Base-by-base conservation (phyloP, 2,797 vertebrate species). In the Eurystomus glaucurus region DNA sequence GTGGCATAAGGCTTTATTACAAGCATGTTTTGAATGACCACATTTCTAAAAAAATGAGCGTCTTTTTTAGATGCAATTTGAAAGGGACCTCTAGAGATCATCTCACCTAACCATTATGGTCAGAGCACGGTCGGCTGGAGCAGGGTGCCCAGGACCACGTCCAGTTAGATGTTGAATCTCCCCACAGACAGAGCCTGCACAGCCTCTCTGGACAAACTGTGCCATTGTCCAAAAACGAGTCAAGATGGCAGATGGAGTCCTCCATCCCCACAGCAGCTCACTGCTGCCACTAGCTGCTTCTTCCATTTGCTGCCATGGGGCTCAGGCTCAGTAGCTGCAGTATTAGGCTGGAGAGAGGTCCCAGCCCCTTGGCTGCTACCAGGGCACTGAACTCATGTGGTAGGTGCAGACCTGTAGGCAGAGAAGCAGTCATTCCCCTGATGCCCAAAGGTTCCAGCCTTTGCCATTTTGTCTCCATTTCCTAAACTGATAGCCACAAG, bases 311-410 rank as follows among this genome's bases (percentile, higher is more conserved):
- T 66, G 37, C 46, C 37, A 22, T 22, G 9, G 48, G 23, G 5
- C 16, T 35, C 33, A 57, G 35, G 21, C 4, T 71, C 43, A 26
- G 31, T 1, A 1, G 21, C 25, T 72, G 25, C 0, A 2, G 16
- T 48, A 10, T 19, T 14, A 9, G 7, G 21, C 35, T 41, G 8
- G 20, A 35, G 17, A 64, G 29, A 79, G 11, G 4, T 62, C 29
- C 41, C 41, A 62, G 23, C 8, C 33, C 54, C 29, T 26, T 55
- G 25, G 6, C 55, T 70, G n/a, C 55, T 70, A 33, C 14, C 20
- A 35, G 33, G 35, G 25, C 35, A 57, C 21, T 25, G 21, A 35
- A 57, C 21, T 19, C 35, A 6, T 31, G 48, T 20, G 14, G 50
- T 41, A 55, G 65, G 8, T 48, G 35, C 33, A 41, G 48, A 55